Conservation (phyloP, 2,113 vertebrate species). For the Oncorhynchus keta region DNA sequence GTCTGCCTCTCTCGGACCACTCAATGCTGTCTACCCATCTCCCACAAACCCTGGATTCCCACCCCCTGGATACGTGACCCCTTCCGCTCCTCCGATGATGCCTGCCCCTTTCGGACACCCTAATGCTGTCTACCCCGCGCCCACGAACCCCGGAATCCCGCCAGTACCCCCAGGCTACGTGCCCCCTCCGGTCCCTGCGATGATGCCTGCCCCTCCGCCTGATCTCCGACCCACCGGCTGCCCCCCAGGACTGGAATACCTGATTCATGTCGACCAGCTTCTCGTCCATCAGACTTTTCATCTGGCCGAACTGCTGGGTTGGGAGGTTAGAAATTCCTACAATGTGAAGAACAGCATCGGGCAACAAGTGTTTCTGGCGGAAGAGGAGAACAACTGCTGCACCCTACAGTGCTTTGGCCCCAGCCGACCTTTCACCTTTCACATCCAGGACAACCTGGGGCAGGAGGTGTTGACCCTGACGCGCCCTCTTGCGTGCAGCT, state of each 20-base stretch:
- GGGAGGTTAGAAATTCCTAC: slow-evolving; percentile 82
- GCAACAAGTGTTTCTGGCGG: slow-evolving; percentile 78
- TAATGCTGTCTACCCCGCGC: no score
- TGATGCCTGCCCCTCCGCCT: slow-evolving; percentile 28
- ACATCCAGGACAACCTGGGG: slow-evolving; percentile 73
- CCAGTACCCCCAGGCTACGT: no score
- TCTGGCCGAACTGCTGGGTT: slow-evolving; percentile 77
- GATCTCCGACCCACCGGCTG: slow-evolving; percentile 24
- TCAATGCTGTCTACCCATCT: no score
- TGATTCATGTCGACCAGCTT: slow-evolving; percentile 77
- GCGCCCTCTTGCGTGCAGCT: slow-evolving; percentile 68
- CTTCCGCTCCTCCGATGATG: no score
- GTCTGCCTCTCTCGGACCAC: no score
- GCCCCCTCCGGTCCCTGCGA: no score
- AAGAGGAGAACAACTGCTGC: slow-evolving; percentile 74
- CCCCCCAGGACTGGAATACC: slow-evolving; percentile 59
- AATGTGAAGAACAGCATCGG: slow-evolving; percentile 79
- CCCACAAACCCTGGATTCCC: no score
- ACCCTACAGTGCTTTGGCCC: slow-evolving; percentile 70
- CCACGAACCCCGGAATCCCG: no score
- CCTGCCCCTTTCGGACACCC: no score
- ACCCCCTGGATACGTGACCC: no score
- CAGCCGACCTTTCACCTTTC: slow-evolving; percentile 72
- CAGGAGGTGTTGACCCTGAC: slow-evolving; percentile 69
- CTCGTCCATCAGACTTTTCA: slow-evolving; percentile 86